Evolutionary conservation across 2,113 vertebrate genomes (phyloP), one percentile per base, ranked within the genome.

Genomic region (Anseranas semipalmata): DNA sequence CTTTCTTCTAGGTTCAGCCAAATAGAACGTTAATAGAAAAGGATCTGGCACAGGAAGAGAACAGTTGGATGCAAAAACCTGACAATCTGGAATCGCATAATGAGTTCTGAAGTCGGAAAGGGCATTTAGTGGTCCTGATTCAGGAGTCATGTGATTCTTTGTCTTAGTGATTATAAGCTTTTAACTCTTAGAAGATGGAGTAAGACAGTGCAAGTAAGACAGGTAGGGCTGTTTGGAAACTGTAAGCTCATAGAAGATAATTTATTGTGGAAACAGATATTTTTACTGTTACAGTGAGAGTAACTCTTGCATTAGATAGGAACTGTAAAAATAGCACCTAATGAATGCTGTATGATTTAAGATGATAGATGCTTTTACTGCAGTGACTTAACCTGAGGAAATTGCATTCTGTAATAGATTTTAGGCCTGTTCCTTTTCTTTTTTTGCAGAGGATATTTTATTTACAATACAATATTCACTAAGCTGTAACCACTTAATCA

Each of bases 1-100:
- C 28, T 96, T 32, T 96, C 76, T 95, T 95, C 48, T 75, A 98
- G 97, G 90, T 98, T 88, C 96, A 92, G 46, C 87, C 80, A n/a
- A 90, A 89, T 67, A 87, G 46, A 73, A 91, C 19, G 5, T n/a
- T 74, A 25, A 0, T 4, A 17, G 83, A 52, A 74, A 93, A 94
- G 50, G 62, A 96, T 37, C 33, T 27, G 45, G 45, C 70, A 14
- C 92, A 90, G 77, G 91, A 73, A 7, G 84, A 58, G 33, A 62
- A 65, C 62, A 73, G 58, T 3, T 87, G 45, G 71, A 80, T 71
- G 35, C 89, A 94, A 58, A 79, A 78, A 52, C 27, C 75, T n/a
- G 66, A 87, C 74, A 73, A 75, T 83, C 73, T 78, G 32, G 87
- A 89, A 46, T 87, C 62, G 1, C 50, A 7, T 16, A 35, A 66